phyloP scores from a whole-genome alignment of 37 sponge, comb jelly and placozoan species.

The Theonella swinhoei region DNA sequence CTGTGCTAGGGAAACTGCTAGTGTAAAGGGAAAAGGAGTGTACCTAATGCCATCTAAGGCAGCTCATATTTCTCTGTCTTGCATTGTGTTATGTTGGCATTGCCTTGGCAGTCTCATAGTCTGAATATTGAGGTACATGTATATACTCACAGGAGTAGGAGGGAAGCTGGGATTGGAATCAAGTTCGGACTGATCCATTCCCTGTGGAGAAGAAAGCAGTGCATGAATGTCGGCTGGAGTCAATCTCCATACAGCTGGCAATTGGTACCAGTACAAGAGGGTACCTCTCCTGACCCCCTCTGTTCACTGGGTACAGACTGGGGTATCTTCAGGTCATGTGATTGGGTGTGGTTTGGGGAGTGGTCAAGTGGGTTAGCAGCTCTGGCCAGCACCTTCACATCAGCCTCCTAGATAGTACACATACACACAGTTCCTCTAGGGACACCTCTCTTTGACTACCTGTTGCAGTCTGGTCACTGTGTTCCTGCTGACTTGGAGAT shows the following conservation, averaged over 20 bases:
- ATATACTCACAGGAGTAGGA: conserved; percentile 39
- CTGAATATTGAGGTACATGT: too few species aligned
- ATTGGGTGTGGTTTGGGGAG: neutral
- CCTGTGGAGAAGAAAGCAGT: conserved; percentile 31
- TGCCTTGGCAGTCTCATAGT: too few species aligned
- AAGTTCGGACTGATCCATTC: conserved; percentile 63
- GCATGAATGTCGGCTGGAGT: too few species aligned
- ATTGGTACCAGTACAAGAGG: too few species aligned
- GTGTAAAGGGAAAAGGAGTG: too few species aligned
- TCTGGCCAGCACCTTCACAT: conserved; percentile 35
- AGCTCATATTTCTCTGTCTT: too few species aligned
- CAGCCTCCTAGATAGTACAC: conserved; percentile 53
- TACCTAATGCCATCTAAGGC: too few species aligned
- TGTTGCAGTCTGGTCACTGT: conserved; percentile 4
- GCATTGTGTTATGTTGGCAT: too few species aligned
- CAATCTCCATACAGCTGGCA: too few species aligned
- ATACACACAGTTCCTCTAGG: too few species aligned
- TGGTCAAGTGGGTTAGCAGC: conserved; percentile 11
- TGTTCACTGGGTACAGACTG: conserved; percentile 27
- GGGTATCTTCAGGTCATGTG: neutral
- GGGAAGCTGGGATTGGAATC: conserved; percentile 41
- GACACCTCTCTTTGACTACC: too few species aligned
- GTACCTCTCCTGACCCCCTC: conserved; percentile 64
- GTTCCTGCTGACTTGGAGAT: conserved; percentile 26
- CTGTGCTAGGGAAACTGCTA: too few species aligned